Conservation (phyloP, 2,888 invertebrate species). For the Arge pagana region DNA sequence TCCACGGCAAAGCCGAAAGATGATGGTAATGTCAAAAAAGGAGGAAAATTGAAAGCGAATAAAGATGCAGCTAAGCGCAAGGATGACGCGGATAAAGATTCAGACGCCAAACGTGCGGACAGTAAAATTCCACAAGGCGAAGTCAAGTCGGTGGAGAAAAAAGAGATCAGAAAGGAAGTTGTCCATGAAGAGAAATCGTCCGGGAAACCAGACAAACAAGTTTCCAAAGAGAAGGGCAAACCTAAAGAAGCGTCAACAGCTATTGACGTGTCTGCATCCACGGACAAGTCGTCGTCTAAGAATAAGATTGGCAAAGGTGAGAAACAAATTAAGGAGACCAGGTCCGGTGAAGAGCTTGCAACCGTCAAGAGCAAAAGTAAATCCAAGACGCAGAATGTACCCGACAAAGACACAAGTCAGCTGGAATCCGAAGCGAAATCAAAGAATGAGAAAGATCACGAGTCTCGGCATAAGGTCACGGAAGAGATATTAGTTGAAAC, state of each 20-base stretch:
- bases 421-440: no score
- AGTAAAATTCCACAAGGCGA: constrained; percentile 18
- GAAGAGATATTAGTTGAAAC: background rate
- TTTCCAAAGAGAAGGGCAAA: constrained; percentile 4
- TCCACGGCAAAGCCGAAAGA: constrained; percentile 4
- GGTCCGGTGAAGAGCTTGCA: constrained; percentile 5
- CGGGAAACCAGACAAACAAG: background rate
- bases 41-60: constrained; percentile 24
- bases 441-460: no score
- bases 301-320: constrained; percentile 13
- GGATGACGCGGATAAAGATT: constrained; percentile 52
- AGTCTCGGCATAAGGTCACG: background rate
- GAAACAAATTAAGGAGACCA: constrained; percentile 5
- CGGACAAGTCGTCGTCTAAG: constrained; percentile 43
- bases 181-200: constrained; percentile 11
- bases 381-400: background rate
- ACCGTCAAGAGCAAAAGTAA: background rate
- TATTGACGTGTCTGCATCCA: constrained; percentile 39
- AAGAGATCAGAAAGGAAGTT: constrained; percentile 16
- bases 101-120: constrained; percentile 10
- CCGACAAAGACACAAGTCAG: constrained; percentile 2
- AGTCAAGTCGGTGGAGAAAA: constrained; percentile 16
- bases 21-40: constrained; percentile 19
- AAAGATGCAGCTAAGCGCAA: constrained; percentile 12
- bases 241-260: background rate